phyloP scores from a whole-genome alignment of 2,888 invertebrate species.

The Iphiclides podalirius region DNA sequence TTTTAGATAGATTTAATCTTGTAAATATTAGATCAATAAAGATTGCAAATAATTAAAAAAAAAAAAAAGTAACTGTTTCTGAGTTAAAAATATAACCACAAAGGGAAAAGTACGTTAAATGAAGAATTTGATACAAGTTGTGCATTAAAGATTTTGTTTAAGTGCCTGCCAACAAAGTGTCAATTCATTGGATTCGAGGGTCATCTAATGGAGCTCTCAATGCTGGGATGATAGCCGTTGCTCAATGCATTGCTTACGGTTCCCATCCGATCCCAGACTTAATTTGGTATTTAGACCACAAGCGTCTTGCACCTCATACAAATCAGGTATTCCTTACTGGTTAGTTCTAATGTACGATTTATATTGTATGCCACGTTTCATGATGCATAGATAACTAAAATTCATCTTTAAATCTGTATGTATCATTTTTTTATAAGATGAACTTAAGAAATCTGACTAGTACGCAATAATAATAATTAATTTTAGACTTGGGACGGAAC shows the following conservation, averaged over 20 bases:
- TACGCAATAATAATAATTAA: background rate
- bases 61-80: too few species aligned
- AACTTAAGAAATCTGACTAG: too few species aligned
- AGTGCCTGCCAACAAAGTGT: conserved; percentile 72
- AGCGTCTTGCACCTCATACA: conserved; percentile 64
- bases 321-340: conserved; percentile 55
- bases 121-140: too few species aligned
- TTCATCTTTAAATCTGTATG: too few species aligned
- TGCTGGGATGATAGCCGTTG: conserved; percentile 56
- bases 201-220: conserved; percentile 55
- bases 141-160: conserved; percentile 24
- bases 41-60: too few species aligned
- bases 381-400: too few species aligned
- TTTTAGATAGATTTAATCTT: too few species aligned
- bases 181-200: conserved; percentile 64
- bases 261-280: conserved; percentile 70
- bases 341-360: conserved; percentile 16
- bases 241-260: conserved; percentile 65
- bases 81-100: too few species aligned
- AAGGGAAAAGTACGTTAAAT: too few species aligned
- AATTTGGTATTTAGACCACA: conserved; percentile 69
- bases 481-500: conserved; percentile 59
- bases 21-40: too few species aligned
- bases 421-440: too few species aligned
- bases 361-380: too few species aligned